Percentiles rank a stretch among this genome's conserved stretches.
These are phyloP conservation scores for Melozone crissalis DNA, from an alignment of 2,113 vertebrate species.

Conservation along the genomic window DNA sequence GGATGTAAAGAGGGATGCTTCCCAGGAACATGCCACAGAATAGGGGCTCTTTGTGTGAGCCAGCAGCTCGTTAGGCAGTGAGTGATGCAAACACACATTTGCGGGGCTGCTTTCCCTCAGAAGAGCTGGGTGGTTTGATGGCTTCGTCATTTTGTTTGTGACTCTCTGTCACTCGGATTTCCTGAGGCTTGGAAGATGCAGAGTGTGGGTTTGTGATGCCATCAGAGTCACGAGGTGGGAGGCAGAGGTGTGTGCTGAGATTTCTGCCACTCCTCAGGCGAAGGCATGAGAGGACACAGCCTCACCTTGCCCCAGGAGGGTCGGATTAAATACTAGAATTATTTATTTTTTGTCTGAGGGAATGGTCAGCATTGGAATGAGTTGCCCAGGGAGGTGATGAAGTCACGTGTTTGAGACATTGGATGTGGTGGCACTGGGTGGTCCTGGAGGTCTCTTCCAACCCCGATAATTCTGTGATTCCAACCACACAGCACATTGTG, in stretches of 20 bases:
- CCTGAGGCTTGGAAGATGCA: background rate
- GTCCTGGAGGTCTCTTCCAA: background rate
- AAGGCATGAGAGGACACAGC: background rate
- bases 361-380: rapidly evolving
- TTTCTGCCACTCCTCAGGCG: background rate
- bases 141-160: background rate
- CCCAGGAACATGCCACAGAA: background rate
- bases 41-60: background rate
- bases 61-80: background rate
- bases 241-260: background rate
- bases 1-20: slow-evolving; percentile 31
- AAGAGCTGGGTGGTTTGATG: background rate
- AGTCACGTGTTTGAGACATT: background rate
- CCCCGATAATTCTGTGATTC: rapidly evolving
- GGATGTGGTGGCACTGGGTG: background rate
- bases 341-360: background rate
- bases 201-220: rapidly evolving
- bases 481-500: background rate
- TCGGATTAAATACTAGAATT: background rate
- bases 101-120: background rate
- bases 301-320: background rate
- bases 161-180: background rate
- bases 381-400: background rate
- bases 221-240: background rate
- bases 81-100: slow-evolving; percentile 17